Base-by-base conservation (phyloP, 2,113 vertebrate genomes). In the Mastomys coucha region DNA sequence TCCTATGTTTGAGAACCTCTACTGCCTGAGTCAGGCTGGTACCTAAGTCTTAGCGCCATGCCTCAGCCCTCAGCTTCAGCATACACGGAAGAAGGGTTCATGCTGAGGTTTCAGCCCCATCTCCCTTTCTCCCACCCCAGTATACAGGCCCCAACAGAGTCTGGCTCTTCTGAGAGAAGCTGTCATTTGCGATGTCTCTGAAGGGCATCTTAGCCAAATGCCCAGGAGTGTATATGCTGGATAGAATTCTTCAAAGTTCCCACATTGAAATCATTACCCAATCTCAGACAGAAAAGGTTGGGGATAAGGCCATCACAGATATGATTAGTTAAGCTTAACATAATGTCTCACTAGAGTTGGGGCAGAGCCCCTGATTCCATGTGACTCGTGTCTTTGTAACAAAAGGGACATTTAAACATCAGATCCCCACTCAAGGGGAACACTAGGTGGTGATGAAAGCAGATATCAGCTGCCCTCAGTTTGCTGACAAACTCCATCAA, bases 141-240 rank as follows among this genome's bases (percentile, higher is more conserved):
- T 49, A 9, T 1, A 26, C 22, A 91, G 92, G 9, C 9, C 19
- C 14, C 2, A 80, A n/a, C 2, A 4, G 1, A 2, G 2, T 53
- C 53, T 78, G 24, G 42, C 11, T 45, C 2, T 39, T 36, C 20
- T 4, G 22, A n/a, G 77, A 60, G 31, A 65, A n/a, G 33, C 33
- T n/a, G 22, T 24, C 20, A 10, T 51, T 5, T 3, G n/a, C 0
- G 14, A 31, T 0, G 4, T 67, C 22, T 17, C 45, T 67, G 53
- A 36, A 33, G 56, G 4, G 28, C 1, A 1, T 31, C n/a, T 11
- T 7, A 19, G 13, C 20, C 42, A 36, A 13, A n/a, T 0, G 1
- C 51, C 84, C 1, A 19, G 42, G 28, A 56, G 7, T 36, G 24
- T 22, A 1, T 2, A 5, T 19, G 65, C 12, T 24, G 22, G 24